Evolutionary conservation across 2,113 vertebrate genomes (phyloP).

Genomic region (Rhagologus leucostigma): DNA sequence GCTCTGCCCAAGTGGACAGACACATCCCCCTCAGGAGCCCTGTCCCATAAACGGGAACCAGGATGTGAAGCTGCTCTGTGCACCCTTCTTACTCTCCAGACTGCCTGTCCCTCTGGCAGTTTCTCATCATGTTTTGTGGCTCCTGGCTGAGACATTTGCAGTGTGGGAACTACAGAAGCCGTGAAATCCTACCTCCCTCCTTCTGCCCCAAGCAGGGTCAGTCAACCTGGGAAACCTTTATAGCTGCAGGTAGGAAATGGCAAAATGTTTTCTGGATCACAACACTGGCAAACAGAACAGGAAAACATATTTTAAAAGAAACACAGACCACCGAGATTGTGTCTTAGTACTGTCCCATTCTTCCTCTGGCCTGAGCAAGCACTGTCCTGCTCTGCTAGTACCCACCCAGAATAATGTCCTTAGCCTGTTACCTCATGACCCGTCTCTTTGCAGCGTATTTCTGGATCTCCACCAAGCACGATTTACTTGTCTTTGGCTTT

Average conservation of each 20-base stretch:
- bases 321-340: not conserved
- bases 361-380: not conserved
- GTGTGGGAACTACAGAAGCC: not conserved
- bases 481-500: not conserved
- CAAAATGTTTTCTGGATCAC: not conserved
- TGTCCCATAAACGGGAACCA: not conserved
- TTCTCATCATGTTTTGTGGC: not conserved
- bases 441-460: not conserved
- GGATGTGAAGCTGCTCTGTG: not conserved
- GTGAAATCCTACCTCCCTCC: not conserved
- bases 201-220: rapidly evolving
- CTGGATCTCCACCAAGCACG: not conserved
- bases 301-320: not conserved
- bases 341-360: not conserved
- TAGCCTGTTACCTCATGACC: not conserved
- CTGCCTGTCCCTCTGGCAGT: not conserved
- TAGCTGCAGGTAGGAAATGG: not conserved
- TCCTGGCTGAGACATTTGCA: not conserved
- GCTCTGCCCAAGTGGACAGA: not conserved
- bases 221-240: not conserved
- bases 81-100: not conserved
- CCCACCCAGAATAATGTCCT: not conserved
- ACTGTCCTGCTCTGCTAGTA: not conserved
- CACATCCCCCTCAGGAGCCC: not conserved
- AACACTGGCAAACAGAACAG: not conserved